Evolutionary conservation across 2,888 invertebrate genomes (phyloP).

Genomic region (Ectropis crepuscularia): DNA sequence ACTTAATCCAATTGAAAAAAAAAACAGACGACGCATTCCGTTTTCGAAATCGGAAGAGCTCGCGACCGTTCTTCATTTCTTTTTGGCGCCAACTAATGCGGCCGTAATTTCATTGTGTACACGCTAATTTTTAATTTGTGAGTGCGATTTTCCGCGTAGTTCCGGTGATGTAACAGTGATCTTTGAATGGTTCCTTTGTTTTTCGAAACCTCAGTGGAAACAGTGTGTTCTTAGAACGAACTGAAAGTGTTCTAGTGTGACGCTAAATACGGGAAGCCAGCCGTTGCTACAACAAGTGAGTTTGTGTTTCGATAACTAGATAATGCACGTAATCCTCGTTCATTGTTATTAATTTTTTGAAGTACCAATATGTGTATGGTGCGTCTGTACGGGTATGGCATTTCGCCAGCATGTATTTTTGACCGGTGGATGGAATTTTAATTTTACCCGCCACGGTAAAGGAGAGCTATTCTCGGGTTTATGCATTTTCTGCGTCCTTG

Average conservation of each 20-base stretch:
- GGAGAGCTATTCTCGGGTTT: slow-evolving; percentile 60
- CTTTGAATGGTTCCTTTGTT: slow-evolving; percentile 68
- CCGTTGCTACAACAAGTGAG: slow-evolving; percentile 52
- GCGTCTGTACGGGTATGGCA: slow-evolving; percentile 64
- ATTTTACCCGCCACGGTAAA: slow-evolving; percentile 60
- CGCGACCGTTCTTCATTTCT: background rate
- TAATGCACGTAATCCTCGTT: slow-evolving; percentile 35
- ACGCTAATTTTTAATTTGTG: slow-evolving; percentile 57
- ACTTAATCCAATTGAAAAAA: slow-evolving; percentile 58
- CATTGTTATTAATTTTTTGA: slow-evolving; percentile 45
- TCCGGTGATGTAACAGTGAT: slow-evolving; percentile 70
- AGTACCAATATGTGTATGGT: slow-evolving; percentile 45
- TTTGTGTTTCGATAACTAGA: slow-evolving; percentile 44
- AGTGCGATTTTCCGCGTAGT: slow-evolving; percentile 66
- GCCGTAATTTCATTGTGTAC: slow-evolving; percentile 42
- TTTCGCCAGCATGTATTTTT: slow-evolving; percentile 76
- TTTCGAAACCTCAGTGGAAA: slow-evolving; percentile 48
- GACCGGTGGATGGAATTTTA: slow-evolving; percentile 66
- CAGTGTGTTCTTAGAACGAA: slow-evolving; percentile 64
- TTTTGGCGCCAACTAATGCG: slow-evolving; percentile 32
- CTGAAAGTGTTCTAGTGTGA: slow-evolving; percentile 68
- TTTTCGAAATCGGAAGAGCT: slow-evolving; percentile 18
- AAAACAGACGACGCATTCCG: slow-evolving; percentile 40
- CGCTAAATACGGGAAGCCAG: slow-evolving; percentile 58
- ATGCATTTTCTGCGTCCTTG: slow-evolving; percentile 30